A percentile compares a stretch with the other conserved stretches of the same genome.
These are phyloP conservation scores for Naso thynnoides DNA, from an alignment of 2,797 vertebrate species.

Conservation along the genomic window DNA sequence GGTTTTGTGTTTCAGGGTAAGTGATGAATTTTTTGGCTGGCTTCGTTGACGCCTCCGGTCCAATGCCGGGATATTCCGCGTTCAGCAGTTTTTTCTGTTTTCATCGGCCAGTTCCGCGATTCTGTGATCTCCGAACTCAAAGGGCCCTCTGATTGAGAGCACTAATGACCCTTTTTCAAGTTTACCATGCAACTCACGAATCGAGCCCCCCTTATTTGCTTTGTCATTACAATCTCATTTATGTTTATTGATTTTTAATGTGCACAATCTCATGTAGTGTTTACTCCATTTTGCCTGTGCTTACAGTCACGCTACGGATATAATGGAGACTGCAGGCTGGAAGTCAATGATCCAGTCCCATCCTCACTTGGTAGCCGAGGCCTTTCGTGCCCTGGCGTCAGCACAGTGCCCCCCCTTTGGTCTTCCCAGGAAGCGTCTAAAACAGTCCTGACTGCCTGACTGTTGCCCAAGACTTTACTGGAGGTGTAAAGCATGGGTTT, in stretches of 20 bases:
- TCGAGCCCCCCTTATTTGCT: conserved; percentile 62
- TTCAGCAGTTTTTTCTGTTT: too few relatives aligned
- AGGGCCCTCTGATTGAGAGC: too few relatives aligned
- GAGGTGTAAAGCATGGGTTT: conserved; percentile 77
- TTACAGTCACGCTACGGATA: conserved; percentile 96
- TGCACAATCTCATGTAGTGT: conserved; percentile 61
- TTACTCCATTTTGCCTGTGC: conserved; percentile 72
- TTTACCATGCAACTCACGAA: conserved; percentile 44
- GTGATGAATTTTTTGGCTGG: too few relatives aligned
- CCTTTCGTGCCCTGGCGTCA: conserved; percentile 96
- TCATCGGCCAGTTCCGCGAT: too few relatives aligned
- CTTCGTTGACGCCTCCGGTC: too few relatives aligned
- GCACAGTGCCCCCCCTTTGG: conserved; percentile 97
- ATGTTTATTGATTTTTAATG: conserved; percentile 84
- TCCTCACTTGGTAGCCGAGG: conserved; percentile 99
- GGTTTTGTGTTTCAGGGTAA: too few relatives aligned
- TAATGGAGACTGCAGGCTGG: conserved; percentile 99
- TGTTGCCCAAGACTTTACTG: conserved; percentile 83
- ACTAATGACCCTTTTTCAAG: conserved; percentile 55
- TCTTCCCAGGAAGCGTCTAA: conserved; percentile 96
- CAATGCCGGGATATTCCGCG: too few relatives aligned
- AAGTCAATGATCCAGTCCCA: conserved; percentile 99
- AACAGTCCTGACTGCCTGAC: conserved; percentile 92
- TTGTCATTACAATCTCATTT: conserved; percentile 76
- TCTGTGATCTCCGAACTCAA: too few relatives aligned